These are phyloP conservation scores for Camponotus vicinus DNA, from an alignment of 1,140 invertebrate genomes.

Conservation along the genomic window DNA sequence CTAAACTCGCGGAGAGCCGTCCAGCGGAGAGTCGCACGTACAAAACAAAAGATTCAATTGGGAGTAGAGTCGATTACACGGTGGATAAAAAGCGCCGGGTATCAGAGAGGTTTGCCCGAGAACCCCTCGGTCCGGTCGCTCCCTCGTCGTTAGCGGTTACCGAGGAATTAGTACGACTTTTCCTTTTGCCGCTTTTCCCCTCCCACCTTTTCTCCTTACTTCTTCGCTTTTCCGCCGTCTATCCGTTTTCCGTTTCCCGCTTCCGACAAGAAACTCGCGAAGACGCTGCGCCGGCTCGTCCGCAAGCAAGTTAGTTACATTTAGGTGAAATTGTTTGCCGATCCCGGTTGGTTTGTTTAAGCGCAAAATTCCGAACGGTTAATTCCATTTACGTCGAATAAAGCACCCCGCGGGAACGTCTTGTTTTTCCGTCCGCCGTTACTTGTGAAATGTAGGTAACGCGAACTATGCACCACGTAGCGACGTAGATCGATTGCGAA, in stretches of 20 bases:
- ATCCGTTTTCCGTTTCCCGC: slow-evolving; percentile 1
- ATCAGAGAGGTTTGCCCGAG: slow-evolving; percentile 27
- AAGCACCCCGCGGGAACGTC: slow-evolving; percentile 16
- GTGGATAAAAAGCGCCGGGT: slow-evolving; percentile 42
- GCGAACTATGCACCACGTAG: neutral
- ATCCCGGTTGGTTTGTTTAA: slow-evolving; percentile 77
- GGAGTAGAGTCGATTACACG: slow-evolving; percentile 53
- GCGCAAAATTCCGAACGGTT: slow-evolving; percentile 78
- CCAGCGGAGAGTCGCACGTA: slow-evolving; percentile 16
- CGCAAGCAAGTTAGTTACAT: slow-evolving; percentile 63
- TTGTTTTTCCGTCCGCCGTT: slow-evolving; percentile 45
- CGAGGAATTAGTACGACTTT: slow-evolving; percentile 49
- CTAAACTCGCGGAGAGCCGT: slow-evolving; percentile 36
- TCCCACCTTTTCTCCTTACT: slow-evolving; percentile 10
- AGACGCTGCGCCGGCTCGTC: slow-evolving; percentile 7
- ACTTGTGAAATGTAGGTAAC: slow-evolving; percentile 27
- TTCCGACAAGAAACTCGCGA: slow-evolving; percentile 1
- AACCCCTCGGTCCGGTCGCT: slow-evolving; percentile 12
- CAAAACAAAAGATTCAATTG: slow-evolving; percentile 42
- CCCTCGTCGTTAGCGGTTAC: slow-evolving; percentile 48
- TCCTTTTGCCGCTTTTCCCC: slow-evolving; percentile 24
- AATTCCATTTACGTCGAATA: slow-evolving; percentile 77
- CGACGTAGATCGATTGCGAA: neutral
- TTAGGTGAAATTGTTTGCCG: slow-evolving; percentile 77
- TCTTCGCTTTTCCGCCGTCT: slow-evolving; percentile 20